Percentiles rank a stretch among this genome's conserved stretches.
Evolutionary conservation across 2,888 invertebrate species (phyloP).

Genomic region (Augiades crinisus): DNA sequence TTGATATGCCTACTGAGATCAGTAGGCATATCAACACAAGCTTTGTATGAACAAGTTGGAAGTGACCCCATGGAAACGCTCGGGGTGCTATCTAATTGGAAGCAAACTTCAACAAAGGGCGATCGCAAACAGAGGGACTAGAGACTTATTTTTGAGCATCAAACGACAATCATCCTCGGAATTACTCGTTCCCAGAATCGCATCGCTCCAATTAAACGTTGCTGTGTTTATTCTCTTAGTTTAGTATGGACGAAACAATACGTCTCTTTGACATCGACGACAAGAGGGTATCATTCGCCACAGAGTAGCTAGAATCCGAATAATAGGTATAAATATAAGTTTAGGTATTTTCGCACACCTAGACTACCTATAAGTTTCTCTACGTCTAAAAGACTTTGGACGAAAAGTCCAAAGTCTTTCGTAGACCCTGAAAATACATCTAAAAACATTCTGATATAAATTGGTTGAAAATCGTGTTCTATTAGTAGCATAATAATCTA

Average conservation of each 20-base stretch:
- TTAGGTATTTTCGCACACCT: too few species aligned
- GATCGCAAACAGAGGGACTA: constrained; percentile 3
- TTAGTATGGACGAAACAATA: constrained; percentile 5
- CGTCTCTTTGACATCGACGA: constrained; percentile 1
- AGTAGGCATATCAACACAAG: too few species aligned
- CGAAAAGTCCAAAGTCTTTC: too few species aligned
- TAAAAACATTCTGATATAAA: too few species aligned
- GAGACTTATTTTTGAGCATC: constrained; percentile 11
- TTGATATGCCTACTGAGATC: too few species aligned
- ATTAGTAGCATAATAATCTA: too few species aligned
- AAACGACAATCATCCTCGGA: constrained; percentile 18
- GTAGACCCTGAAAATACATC: too few species aligned
- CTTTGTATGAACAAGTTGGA: neutral
- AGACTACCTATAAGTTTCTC: too few species aligned
- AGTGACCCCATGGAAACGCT: too few species aligned
- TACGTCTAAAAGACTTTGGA: too few species aligned
- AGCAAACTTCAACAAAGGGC: constrained; percentile 8
- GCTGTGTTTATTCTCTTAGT: neutral
- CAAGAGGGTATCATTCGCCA: neutral
- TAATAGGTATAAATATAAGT: neutral
- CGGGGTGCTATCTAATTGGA: constrained; percentile 15
- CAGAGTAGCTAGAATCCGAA: neutral
- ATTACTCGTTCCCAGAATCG: neutral
- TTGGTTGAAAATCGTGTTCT: too few species aligned
- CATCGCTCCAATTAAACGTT: constrained; percentile 17